Conservation (phyloP, 2,113 vertebrate species). For the Chionis minor region DNA sequence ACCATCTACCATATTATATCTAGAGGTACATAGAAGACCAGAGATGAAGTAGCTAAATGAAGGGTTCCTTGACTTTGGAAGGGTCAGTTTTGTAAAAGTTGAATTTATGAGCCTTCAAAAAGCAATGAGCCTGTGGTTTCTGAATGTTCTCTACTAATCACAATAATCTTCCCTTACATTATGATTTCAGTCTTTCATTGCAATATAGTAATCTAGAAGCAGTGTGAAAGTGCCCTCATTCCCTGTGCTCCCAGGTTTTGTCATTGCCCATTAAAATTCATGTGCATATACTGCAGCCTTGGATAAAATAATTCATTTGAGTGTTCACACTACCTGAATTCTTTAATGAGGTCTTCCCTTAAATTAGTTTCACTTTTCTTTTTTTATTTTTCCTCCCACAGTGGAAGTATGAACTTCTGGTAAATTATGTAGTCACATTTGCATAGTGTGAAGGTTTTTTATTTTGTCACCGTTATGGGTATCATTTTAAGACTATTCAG, state of each 20-base stretch:
- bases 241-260: not conserved
- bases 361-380: not conserved
- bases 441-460: not conserved
- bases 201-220: not conserved
- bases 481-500: not conserved
- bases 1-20: not conserved
- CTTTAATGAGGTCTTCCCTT: not conserved
- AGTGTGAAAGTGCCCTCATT: not conserved
- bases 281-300: not conserved
- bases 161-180: not conserved
- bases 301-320: not conserved
- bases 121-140: not conserved
- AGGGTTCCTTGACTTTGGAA: not conserved
- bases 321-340: not conserved
- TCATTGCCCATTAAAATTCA: slow-evolving; percentile 7
- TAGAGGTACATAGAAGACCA: not conserved
- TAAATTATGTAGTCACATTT: not conserved
- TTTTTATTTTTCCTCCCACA: not conserved
- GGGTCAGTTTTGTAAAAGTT: not conserved
- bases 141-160: not conserved
- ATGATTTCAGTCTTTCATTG: not conserved
- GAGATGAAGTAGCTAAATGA: not conserved
- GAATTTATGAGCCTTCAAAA: not conserved
- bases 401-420: not conserved
- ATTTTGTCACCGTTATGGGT: not conserved